Base-by-base conservation (phyloP, 2,113 vertebrate genomes). In the Bubo scandiacus region DNA sequence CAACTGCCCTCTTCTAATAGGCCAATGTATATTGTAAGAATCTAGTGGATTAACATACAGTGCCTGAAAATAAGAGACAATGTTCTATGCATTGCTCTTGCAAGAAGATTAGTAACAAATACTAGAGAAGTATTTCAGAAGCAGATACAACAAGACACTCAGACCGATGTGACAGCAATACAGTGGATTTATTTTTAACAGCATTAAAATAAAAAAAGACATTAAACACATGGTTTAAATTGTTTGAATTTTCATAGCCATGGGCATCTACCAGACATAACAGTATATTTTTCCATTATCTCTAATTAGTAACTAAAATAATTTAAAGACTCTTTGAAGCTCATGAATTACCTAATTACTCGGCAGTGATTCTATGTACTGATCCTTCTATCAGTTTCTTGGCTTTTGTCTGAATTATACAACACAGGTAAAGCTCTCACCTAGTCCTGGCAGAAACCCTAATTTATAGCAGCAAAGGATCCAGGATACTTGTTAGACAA, bases 11-110 rank as follows among this genome's bases (percentile, higher is more conserved):
- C 99, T 98, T 94, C 99, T 97, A 45, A 99, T 93, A 17, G 99
- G 99, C 99, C 99, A 99, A 52, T 99, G 99, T 84, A 99, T 96
- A 79, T 98, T 98, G 4, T 99, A 99, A 94, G 98, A 98, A 95
- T 99, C 99, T 40, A 99, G 54, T 15, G 99, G 99, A 95, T 99
- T 99, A 79, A 99, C 98, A 84, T 99, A 98, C 49, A 99, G 96
- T 19, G 99, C 99, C 99, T 99, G 86, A 73, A 95, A 90, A 62
- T 0, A 85, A 90, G 38, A 84, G 20, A 95, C 26, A 12, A 80
- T 51, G n/a, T 63, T 72, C 70, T 80, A 18, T 36, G 34, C 15
- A 70, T 26, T 72, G 61, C 7, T 90, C 49, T 65, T 40, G 36
- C 42, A 12, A 8, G 40, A 52, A 81, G 8, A 51, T 47, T 73